Percentiles rank a stretch among this genome's conserved stretches.
Evolutionary conservation across 1,140 invertebrate species (phyloP).

Genomic region (Eumaeus atala): DNA sequence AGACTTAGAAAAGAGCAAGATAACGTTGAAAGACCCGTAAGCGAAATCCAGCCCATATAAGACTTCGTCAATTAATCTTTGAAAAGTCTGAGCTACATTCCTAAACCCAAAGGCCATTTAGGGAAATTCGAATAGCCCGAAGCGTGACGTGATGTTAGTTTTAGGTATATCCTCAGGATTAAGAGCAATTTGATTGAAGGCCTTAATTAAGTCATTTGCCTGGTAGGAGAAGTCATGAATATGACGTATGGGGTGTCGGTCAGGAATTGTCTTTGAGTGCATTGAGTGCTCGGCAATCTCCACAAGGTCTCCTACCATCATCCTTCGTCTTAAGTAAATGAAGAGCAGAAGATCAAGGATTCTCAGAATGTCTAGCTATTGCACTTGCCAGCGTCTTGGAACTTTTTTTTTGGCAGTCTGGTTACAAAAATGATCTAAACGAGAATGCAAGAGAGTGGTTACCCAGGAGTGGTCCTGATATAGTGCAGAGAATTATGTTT

Average conservation of each 20-base stretch:
- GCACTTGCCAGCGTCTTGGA: not conserved
- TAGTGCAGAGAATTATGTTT: conserved; percentile 17
- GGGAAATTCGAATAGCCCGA: conserved; percentile 1
- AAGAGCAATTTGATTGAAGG: not conserved
- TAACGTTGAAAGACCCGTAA: conserved; percentile 7
- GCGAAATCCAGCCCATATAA: conserved; percentile 2
- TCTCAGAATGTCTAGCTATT: not conserved
- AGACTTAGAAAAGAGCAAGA: not conserved
- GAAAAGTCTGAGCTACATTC: not conserved
- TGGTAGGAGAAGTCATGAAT: not conserved
- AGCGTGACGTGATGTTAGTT: not conserved
- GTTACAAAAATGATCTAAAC: not conserved
- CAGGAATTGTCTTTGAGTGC: conserved; percentile 1
- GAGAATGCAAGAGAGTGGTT: conserved; percentile 7
- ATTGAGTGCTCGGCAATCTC: conserved; percentile 2
- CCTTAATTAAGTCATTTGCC: not conserved
- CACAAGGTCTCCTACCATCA: not conserved
- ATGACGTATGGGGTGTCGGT: not conserved
- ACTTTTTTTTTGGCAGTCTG: not conserved
- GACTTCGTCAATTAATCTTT: conserved; percentile 6
- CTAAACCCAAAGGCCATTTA: not conserved
- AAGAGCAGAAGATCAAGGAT: not conserved
- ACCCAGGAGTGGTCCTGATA: conserved; percentile 17
- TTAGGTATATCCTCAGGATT: not conserved
- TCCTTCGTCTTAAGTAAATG: conserved; percentile 1